Conservation (phyloP, 2,797 vertebrate species). For the Microcaecilia unicolor region DNA sequence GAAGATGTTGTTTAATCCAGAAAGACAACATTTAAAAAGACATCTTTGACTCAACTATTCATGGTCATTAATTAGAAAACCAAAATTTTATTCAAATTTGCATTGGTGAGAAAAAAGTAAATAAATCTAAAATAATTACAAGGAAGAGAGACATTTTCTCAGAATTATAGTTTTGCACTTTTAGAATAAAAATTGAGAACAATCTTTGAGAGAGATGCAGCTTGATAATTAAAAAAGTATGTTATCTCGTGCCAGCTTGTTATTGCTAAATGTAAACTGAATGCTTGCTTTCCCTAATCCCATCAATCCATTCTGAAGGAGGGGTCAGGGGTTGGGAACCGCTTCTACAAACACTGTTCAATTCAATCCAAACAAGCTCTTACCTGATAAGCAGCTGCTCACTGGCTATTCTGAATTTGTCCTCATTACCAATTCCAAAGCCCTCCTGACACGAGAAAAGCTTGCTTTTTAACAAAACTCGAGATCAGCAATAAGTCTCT, state of each 20-base stretch:
- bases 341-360: constrained; percentile 56
- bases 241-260: constrained; percentile 72
- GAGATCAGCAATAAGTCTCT: constrained; percentile 11
- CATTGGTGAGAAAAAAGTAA: too few species aligned
- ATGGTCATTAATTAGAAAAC: too few species aligned
- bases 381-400: constrained; percentile 47
- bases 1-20: too few species aligned
- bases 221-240: constrained; percentile 75
- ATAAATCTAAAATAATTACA: too few species aligned
- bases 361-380: constrained; percentile 54
- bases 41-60: too few species aligned
- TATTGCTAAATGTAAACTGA: constrained; percentile 63
- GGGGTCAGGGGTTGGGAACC: constrained; percentile 75
- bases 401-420: constrained; percentile 36
- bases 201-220: constrained; percentile 63
- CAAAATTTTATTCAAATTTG: too few species aligned
- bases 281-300: constrained; percentile 70
- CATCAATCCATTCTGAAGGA: constrained; percentile 61
- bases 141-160: too few species aligned
- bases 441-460: constrained; percentile 33
- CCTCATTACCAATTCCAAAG: constrained; percentile 38
- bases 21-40: too few species aligned
- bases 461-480: constrained; percentile 20
- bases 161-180: constrained; percentile 53
- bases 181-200: constrained; percentile 44